A percentile compares a stretch with the other conserved stretches of the same genome.
These are phyloP conservation scores for Trematocara zebra DNA, from an alignment of 2,113 vertebrate species.

Conservation along the genomic window DNA sequence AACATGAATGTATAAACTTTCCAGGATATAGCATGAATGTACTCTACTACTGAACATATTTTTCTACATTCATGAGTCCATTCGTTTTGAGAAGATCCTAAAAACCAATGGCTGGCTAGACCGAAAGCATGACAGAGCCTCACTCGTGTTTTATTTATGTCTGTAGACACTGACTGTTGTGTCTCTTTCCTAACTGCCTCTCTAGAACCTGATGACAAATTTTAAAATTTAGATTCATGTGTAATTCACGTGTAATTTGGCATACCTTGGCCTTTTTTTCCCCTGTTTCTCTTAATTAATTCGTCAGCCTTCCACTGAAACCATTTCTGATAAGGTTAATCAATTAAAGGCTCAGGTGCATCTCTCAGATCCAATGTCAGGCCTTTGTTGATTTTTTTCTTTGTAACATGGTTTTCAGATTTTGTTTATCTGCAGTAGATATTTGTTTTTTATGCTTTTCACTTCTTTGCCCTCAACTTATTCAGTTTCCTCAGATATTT, in stretches of 20 bases:
- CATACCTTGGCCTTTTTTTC: background rate
- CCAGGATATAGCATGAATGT: background rate
- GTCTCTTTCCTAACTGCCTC: background rate
- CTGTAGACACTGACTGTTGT: background rate
- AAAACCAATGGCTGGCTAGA: background rate
- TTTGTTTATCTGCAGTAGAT: background rate
- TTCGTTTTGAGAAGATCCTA: background rate
- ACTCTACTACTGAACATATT: background rate
- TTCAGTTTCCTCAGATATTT: background rate
- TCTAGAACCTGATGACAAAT: background rate
- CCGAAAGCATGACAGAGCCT: background rate
- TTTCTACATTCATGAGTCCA: background rate
- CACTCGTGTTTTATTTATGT: background rate
- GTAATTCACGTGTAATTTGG: background rate
- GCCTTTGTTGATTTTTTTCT: background rate
- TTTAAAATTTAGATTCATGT: background rate
- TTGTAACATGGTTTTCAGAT: background rate
- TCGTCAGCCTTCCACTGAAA: background rate
- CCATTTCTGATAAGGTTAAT: background rate
- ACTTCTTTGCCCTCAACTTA: background rate
- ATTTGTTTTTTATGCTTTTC: background rate
- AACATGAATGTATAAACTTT: background rate
- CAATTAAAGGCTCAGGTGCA: background rate
- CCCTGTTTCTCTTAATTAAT: background rate
- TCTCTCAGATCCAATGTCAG: background rate